Percentiles rank a stretch among this genome's conserved stretches.
Evolutionary conservation across 1,140 invertebrate species (phyloP).

Genomic region (Octopus sinensis): DNA sequence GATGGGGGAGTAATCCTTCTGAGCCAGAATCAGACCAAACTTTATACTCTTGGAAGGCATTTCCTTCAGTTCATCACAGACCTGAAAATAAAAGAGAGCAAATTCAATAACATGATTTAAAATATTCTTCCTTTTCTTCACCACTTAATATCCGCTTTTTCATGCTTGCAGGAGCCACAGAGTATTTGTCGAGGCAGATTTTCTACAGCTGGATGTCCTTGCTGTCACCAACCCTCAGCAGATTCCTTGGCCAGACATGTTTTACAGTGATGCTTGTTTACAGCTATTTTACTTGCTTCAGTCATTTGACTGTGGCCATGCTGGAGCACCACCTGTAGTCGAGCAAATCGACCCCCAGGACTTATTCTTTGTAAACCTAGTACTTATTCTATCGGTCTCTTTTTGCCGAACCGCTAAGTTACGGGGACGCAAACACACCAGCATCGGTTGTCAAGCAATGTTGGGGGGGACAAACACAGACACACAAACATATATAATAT

Average conservation of each 20-base stretch:
- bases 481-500: too few species aligned
- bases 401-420: too few species aligned
- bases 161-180: not conserved
- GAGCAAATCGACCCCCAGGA: too few species aligned
- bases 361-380: too few species aligned
- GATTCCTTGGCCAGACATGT: not conserved
- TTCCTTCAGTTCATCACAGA: conserved; percentile 62
- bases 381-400: too few species aligned
- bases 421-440: too few species aligned
- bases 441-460: too few species aligned
- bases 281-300: too few species aligned
- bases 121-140: not conserved
- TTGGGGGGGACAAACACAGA: too few species aligned
- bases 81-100: conserved; percentile 27
- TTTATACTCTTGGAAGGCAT: conserved; percentile 80
- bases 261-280: not conserved
- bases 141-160: not conserved
- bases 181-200: not conserved
- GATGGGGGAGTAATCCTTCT: conserved; percentile 69
- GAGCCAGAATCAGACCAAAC: conserved; percentile 76
- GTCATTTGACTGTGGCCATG: too few species aligned
- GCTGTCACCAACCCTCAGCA: not conserved
- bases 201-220: not conserved
- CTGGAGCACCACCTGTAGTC: too few species aligned
- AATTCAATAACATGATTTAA: not conserved